Percentiles rank a stretch among this genome's conserved stretches.
Conservation (phyloP, 2,113 vertebrate species). For the Orthonyx spaldingii region DNA sequence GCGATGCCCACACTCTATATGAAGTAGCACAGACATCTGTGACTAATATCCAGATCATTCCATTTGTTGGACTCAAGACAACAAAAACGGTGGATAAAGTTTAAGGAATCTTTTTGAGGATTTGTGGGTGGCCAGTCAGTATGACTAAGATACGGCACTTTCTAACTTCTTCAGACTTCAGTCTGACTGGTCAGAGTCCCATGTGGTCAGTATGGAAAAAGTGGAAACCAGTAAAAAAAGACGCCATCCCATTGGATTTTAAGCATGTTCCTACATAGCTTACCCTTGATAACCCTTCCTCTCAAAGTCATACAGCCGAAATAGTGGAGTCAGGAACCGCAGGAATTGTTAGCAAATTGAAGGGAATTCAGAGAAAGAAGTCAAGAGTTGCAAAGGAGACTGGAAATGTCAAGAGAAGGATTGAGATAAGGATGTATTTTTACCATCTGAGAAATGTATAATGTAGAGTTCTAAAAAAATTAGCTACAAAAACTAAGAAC, state of each 20-base stretch:
- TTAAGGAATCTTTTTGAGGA: not conserved
- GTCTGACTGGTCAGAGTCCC: not conserved
- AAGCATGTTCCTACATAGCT: not conserved
- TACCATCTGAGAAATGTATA: not conserved
- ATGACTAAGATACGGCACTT: not conserved
- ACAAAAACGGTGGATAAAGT: not conserved
- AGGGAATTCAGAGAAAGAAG: not conserved
- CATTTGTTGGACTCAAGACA: not conserved
- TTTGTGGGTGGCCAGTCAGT: constrained; percentile 21
- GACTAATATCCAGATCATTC: constrained; percentile 16
- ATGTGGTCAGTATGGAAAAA: not conserved
- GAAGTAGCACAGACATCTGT: not conserved
- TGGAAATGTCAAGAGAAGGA: not conserved
- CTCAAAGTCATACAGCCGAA: not conserved
- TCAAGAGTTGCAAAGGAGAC: not conserved
- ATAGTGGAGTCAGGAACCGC: not conserved
- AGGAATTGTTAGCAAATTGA: not conserved
- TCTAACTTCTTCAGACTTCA: not conserved
- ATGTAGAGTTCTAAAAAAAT: not conserved
- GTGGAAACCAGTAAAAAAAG: not conserved
- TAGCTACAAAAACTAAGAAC: not conserved
- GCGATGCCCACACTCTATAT: not conserved
- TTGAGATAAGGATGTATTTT: not conserved
- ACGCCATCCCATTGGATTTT: not conserved
- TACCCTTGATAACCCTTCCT: not conserved